A percentile compares a stretch with the other conserved stretches of the same genome.
These are phyloP conservation scores for Panthera tigris DNA, from an alignment of 2,113 vertebrate species.

Conservation along the genomic window DNA sequence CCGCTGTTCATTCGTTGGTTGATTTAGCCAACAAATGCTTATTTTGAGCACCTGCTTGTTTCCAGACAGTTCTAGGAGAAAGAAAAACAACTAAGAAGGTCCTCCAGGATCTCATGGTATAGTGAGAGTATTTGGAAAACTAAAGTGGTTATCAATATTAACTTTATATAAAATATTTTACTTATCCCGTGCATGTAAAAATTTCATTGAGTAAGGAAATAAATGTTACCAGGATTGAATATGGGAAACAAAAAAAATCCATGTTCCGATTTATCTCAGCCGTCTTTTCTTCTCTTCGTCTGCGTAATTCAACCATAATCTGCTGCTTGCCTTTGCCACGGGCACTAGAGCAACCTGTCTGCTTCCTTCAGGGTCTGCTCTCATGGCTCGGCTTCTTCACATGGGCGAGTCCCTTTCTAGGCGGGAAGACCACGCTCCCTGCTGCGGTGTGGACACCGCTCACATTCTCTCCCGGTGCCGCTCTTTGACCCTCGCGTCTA, in stretches of 20 bases:
- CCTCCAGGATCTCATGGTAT: background rate
- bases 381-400: accelerated
- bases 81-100: background rate
- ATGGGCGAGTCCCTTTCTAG: accelerated
- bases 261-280: slow-evolving; percentile 49
- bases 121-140: slow-evolving; percentile 4
- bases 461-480: accelerated
- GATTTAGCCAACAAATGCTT: slow-evolving; percentile 15
- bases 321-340: accelerated
- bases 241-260: slow-evolving; percentile 65
- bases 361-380: background rate
- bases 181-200: slow-evolving; percentile 46
- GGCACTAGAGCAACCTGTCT: accelerated
- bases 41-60: slow-evolving; percentile 12
- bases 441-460: accelerated
- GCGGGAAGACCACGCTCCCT: background rate
- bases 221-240: slow-evolving; percentile 58
- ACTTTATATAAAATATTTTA: slow-evolving; percentile 61
- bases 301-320: background rate
- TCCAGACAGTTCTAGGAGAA: background rate
- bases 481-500: background rate
- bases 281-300: background rate
- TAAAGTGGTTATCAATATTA: slow-evolving; percentile 52
- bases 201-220: slow-evolving; percentile 62
- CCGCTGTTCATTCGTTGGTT: background rate